phyloP scores from a whole-genome alignment of 2,797 vertebrate species.

The Bovichtus diacanthus region DNA sequence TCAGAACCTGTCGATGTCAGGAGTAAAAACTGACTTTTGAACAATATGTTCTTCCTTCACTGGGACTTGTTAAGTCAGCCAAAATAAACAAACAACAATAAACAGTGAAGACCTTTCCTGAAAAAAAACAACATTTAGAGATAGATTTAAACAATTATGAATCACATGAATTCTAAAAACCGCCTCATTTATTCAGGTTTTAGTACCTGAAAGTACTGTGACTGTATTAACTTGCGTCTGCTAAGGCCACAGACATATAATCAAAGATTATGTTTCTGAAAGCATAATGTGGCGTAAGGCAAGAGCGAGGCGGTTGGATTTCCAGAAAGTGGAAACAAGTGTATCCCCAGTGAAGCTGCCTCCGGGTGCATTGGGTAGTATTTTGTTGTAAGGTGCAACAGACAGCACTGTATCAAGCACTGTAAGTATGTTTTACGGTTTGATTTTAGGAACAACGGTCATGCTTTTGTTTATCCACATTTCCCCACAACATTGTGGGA shows the following conservation, averaged over 20 bases:
- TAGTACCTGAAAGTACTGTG: not conserved
- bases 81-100: not conserved
- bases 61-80: not conserved
- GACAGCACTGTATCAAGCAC: not conserved
- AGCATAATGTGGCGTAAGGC: not conserved
- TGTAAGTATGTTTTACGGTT: not conserved
- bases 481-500: not conserved
- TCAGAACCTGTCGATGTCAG: not conserved
- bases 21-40: not conserved
- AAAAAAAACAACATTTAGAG: no score
- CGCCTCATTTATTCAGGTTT: constrained; percentile 1
- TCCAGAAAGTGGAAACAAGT: not conserved
- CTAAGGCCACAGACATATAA: constrained; percentile 4
- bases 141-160: no score
- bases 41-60: not conserved
- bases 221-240: not conserved
- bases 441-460: not conserved
- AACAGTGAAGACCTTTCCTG: not conserved
- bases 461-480: not conserved
- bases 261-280: constrained; percentile 14
- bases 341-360: not conserved
- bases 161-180: not conserved
- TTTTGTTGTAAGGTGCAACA: no score
- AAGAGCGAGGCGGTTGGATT: not conserved
- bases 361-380: not conserved